phyloP scores from a whole-genome alignment of 2,888 invertebrate genomes.

The Eristalinus sepulchralis region DNA sequence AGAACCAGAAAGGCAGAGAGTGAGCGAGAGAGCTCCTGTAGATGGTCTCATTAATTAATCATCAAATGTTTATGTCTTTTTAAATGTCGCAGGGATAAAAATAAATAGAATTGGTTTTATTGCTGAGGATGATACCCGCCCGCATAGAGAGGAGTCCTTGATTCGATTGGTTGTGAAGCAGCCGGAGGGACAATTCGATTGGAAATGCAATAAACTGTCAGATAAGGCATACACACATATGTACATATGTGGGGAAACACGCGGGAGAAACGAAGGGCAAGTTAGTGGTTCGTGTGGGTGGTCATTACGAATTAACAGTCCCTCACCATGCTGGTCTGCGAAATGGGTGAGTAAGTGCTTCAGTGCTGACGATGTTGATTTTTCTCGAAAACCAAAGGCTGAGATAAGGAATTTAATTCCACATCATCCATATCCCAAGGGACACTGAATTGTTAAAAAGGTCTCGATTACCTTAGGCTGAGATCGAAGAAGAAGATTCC shows the following conservation, averaged over 20 bases:
- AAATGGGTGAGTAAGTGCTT: background rate
- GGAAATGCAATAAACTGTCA: background rate
- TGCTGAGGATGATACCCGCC: constrained; percentile 8
- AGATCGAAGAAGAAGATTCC: background rate
- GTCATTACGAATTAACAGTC: background rate
- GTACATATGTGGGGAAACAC: background rate
- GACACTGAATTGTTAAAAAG: background rate
- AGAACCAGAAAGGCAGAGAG: constrained; percentile 1
- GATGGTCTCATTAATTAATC: constrained; percentile 50
- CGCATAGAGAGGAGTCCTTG: background rate
- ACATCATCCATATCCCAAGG: background rate
- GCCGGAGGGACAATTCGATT: background rate
- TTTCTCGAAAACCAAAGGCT: background rate
- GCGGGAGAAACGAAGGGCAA: background rate
- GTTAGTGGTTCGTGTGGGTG: background rate
- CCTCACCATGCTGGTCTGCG: background rate
- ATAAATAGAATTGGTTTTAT: constrained; percentile 37
- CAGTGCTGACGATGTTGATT: background rate
- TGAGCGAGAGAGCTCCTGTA: background rate
- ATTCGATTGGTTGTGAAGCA: background rate
- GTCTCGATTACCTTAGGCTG: background rate
- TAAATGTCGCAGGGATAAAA: constrained; percentile 37
- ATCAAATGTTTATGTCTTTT: constrained; percentile 49
- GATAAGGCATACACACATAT: background rate
- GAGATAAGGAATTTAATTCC: background rate